Evolutionary conservation across 2,888 invertebrate species (phyloP).

Genomic region (Lithophane leautieri): DNA sequence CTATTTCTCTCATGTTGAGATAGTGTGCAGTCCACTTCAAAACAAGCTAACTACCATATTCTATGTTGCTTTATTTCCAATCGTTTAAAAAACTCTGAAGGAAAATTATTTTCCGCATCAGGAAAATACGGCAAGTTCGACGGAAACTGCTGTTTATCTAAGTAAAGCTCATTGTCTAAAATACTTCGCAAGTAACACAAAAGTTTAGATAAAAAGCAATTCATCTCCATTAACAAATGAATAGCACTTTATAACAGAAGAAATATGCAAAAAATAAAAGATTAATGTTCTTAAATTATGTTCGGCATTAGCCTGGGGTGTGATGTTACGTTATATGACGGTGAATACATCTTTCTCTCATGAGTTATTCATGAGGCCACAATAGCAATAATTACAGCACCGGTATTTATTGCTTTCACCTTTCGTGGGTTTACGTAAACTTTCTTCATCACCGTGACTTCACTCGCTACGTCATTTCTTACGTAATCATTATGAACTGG

Average conservation of each 20-base stretch:
- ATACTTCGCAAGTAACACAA: background rate
- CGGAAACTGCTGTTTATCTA: background rate
- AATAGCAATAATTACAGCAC: slow-evolving; percentile 83
- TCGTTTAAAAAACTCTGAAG: background rate
- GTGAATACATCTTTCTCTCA: slow-evolving; percentile 80
- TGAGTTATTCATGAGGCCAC: slow-evolving; percentile 82
- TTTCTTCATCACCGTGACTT: slow-evolving; percentile 80
- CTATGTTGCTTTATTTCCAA: background rate
- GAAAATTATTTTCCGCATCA: background rate
- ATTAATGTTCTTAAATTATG: slow-evolving; percentile 45
- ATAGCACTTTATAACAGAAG: slow-evolving; percentile 1
- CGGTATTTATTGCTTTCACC: slow-evolving; percentile 83
- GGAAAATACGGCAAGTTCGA: background rate
- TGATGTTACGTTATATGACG: slow-evolving; percentile 76
- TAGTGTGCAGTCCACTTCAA: background rate
- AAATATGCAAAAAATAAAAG: slow-evolving; percentile 34
- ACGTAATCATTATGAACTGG: slow-evolving; percentile 61
- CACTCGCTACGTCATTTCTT: slow-evolving; percentile 70
- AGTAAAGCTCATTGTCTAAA: background rate
- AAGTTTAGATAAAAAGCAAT: slow-evolving; percentile 23
- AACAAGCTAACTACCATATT: background rate
- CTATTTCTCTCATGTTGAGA: slow-evolving; percentile 18
- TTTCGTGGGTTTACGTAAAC: slow-evolving; percentile 79
- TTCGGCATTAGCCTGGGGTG: slow-evolving; percentile 61
- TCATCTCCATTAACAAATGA: slow-evolving; percentile 16